Evolutionary conservation across 2,888 invertebrate species (phyloP).

Genomic region (Ceraclea dissimilis): DNA sequence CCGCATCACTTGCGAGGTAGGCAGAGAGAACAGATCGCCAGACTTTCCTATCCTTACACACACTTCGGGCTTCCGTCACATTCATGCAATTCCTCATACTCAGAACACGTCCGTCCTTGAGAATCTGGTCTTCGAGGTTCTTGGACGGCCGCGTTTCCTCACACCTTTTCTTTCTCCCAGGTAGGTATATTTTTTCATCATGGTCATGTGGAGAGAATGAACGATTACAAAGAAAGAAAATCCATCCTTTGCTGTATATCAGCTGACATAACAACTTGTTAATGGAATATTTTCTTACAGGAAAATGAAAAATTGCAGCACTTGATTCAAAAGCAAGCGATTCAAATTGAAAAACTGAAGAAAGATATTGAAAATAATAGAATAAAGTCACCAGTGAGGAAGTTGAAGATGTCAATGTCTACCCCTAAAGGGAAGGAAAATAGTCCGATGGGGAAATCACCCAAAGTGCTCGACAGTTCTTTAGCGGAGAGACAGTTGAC

Average conservation of each 20-base stretch:
- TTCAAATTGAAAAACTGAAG: constrained; percentile 38
- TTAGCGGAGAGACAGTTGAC: constrained; percentile 34
- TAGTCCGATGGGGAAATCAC: constrained; percentile 33
- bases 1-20: no score
- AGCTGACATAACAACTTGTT: no score
- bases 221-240: neutral
- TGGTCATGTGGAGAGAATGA: neutral
- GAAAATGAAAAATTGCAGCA: constrained; percentile 31
- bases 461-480: constrained; percentile 31
- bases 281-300: no score
- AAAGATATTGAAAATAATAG: constrained; percentile 25
- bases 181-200: neutral
- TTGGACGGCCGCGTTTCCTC: no score
- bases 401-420: constrained; percentile 32
- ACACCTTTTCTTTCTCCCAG: no score
- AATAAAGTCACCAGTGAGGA: constrained; percentile 26
- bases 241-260: no score
- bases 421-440: constrained; percentile 43
- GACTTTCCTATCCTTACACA: no score
- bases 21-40: no score
- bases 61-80: no score
- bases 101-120: no score
- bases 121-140: no score
- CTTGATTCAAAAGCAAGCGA: constrained; percentile 32
- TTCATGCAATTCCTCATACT: no score